phyloP scores from a whole-genome alignment of 1,140 invertebrate species.

The Ephestia elutella region DNA sequence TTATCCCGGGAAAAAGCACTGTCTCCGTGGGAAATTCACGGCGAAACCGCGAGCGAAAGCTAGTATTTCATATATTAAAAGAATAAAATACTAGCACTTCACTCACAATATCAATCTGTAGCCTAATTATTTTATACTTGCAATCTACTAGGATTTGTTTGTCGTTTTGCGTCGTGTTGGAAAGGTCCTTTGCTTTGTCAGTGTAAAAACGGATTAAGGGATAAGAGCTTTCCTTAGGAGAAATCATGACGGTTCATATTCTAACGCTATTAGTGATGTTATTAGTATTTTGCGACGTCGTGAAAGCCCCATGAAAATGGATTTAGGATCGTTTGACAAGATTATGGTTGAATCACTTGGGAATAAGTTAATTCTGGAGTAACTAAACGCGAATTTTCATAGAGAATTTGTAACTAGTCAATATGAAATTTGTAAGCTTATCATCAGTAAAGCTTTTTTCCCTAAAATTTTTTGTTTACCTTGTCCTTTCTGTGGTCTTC shows the following conservation, averaged over 20 bases:
- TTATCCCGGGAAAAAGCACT: too few relatives aligned
- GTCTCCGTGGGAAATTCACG: too few relatives aligned
- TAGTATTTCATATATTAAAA: too few relatives aligned
- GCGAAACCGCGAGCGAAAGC: too few relatives aligned
- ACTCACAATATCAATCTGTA: background rate
- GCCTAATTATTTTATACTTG: constrained; percentile 5
- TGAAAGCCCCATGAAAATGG: background rate
- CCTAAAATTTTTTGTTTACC: too few relatives aligned
- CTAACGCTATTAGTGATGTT: constrained; percentile 28
- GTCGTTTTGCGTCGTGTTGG: constrained; percentile 12
- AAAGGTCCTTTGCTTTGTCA: constrained; percentile 43
- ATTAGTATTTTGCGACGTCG: constrained; percentile 10
- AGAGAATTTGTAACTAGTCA: background rate
- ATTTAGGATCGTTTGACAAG: background rate
- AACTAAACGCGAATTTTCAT: background rate
- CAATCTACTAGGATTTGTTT: constrained; percentile 47
- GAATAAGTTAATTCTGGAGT: background rate
- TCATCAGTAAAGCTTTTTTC: too few relatives aligned
- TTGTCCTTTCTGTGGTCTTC: too few relatives aligned
- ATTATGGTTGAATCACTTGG: background rate
- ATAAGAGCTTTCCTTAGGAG: constrained; percentile 25
- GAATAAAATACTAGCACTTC: background rate
- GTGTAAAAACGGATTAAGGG: constrained; percentile 49
- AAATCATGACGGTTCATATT: constrained; percentile 32
- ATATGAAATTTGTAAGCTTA: too few relatives aligned